Evolutionary conservation across 2,888 invertebrate species (phyloP), one percentile per base, ranked within the genome.

Genomic region (Coelogynopora nodosa): DNA sequence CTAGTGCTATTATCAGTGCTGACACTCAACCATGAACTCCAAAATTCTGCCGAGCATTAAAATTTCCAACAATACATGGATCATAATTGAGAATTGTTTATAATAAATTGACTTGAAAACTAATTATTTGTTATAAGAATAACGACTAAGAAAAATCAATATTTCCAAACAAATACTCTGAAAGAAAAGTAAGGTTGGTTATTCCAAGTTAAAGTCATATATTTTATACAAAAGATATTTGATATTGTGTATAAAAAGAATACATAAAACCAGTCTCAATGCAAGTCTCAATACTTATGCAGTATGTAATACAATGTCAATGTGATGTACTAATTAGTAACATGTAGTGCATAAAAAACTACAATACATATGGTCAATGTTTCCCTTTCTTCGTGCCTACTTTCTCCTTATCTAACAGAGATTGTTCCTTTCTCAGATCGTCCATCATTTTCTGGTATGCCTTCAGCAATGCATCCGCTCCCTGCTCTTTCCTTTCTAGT

Each of bases 171-270:
- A 74, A 74, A 74, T 74, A 74, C 74, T 74, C 23, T 74, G 74
- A 74, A 74, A 74, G 74, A 74, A 74, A 74, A 74, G 74, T n/a
- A 74, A 74, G 74, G 74, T 74, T 49, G 49, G 18, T 49, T 49
- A 49, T 49, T 49, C 49, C 49, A 49, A 49, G 49, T 49, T 5
- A 74, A 74, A 74, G 74, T 74, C 74, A 74, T 74, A 74, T 74
- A 74, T 74, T 74, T 74, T 74, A 74, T 74, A 74, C 74, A 74
- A 74, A 74, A 74, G 74, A 74, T 74, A 74, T 74, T 74, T 74
- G 74, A 10, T 74, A 74, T 74, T 74, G 74, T 74, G 74, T 23
- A 74, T 74, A 74, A 74, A 74, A 74, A 74, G 5, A n/a, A 74
- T 74, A 74, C 23, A 74, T 74, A 74, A 74, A 5, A 74, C 74